Evolutionary conservation across 1,140 invertebrate genomes (phyloP).

Genomic region (Musca domestica): DNA sequence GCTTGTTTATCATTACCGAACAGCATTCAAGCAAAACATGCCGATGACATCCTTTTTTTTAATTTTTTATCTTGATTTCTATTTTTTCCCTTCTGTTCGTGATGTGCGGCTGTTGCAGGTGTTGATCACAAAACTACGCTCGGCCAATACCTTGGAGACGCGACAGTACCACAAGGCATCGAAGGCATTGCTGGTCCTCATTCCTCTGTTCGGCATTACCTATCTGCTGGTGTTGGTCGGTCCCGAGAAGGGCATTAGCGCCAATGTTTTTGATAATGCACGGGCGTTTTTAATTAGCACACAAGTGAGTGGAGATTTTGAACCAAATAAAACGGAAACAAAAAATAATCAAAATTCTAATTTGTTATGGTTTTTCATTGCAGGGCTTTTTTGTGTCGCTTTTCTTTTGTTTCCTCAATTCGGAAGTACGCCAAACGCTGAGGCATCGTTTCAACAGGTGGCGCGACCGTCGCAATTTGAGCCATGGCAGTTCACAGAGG

Average conservation of each 20-base stretch:
- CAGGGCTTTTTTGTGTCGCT: constrained; percentile 78
- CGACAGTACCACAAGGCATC: constrained; percentile 86
- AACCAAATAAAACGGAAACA: neutral
- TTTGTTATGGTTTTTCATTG: neutral
- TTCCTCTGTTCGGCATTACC: constrained; percentile 84
- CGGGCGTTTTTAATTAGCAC: constrained; percentile 78
- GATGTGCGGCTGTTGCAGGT: constrained; percentile 59
- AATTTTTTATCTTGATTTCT: neutral
- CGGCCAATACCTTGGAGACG: constrained; percentile 80
- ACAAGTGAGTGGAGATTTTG: constrained; percentile 66
- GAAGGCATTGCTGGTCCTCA: constrained; percentile 82
- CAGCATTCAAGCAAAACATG: no score
- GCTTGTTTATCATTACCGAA: neutral
- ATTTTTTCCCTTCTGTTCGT: neutral
- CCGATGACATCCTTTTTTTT: neutral
- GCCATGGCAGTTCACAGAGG: constrained; percentile 55
- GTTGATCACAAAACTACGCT: constrained; percentile 86
- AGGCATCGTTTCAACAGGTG: constrained; percentile 77
- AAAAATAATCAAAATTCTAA: constrained; percentile 16
- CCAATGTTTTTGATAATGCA: constrained; percentile 65
- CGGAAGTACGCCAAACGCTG: constrained; percentile 83
- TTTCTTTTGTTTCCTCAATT: constrained; percentile 90
- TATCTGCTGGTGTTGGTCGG: constrained; percentile 78
- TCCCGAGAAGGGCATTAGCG: constrained; percentile 66
- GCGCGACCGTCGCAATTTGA: constrained; percentile 65